phyloP scores from a whole-genome alignment of 2,113 vertebrate genomes.

The Pygoscelis adeliae region DNA sequence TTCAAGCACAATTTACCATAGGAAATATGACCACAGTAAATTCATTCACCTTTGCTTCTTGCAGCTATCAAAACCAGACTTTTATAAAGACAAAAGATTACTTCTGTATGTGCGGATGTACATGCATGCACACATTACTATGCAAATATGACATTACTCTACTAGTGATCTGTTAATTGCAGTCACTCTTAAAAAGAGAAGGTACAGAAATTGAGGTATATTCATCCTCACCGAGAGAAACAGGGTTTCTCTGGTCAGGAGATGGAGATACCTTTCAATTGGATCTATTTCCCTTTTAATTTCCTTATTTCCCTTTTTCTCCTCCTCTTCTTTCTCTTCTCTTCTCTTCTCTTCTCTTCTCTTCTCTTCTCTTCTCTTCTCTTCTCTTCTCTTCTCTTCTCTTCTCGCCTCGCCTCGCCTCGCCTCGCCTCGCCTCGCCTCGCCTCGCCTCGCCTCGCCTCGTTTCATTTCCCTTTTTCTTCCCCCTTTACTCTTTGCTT shows the following conservation, averaged over 20 bases:
- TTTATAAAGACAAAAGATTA: background rate
- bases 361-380: background rate
- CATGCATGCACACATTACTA: background rate
- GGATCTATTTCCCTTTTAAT: background rate
- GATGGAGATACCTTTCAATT: background rate
- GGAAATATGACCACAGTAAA: background rate
- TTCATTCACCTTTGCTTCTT: background rate
- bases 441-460: accelerated
- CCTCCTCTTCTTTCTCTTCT: background rate
- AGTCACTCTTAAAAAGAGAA: background rate
- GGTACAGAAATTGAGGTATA: background rate
- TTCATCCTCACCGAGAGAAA: background rate
- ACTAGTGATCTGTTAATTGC: background rate
- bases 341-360: background rate
- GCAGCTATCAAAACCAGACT: background rate
- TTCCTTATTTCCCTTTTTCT: background rate
- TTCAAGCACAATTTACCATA: background rate
- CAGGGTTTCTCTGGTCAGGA: background rate
- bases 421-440: too few species aligned
- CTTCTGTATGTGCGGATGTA: background rate
- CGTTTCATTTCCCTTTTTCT: background rate
- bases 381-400: background rate
- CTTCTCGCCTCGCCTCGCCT: too few species aligned
- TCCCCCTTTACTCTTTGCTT: background rate
- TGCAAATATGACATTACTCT: background rate